Evolutionary conservation across 2,113 vertebrate genomes (phyloP).

Genomic region (Lagopus muta): DNA sequence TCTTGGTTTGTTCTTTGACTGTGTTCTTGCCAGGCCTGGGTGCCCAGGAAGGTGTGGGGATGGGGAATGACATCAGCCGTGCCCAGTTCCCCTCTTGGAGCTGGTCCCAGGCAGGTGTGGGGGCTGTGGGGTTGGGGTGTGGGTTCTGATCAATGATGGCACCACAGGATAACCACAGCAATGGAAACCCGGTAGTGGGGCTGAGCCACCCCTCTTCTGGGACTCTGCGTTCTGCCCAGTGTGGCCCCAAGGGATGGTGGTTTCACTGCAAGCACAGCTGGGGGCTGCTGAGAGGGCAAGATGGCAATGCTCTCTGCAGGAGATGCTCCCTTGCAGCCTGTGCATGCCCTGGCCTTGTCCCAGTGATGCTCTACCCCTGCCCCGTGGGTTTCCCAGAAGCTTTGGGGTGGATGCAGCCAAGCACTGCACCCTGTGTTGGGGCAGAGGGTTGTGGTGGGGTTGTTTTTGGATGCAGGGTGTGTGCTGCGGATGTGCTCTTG

Average conservation of each 20-base stretch:
- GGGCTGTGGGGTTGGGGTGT: not conserved
- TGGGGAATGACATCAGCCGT: not conserved
- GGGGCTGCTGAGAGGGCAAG: not conserved
- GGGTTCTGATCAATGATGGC: not conserved
- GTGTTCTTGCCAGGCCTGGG: not conserved
- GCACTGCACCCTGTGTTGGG: not conserved
- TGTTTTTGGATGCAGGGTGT: not conserved
- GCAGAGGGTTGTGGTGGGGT: not conserved
- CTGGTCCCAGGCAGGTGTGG: not conserved
- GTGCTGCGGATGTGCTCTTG: conserved; percentile 49
- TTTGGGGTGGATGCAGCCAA: not conserved
- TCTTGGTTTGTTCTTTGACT: not conserved
- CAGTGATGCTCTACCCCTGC: not conserved
- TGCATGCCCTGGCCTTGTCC: rapidly evolving
- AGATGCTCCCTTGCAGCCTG: not conserved
- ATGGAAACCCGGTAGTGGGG: rapidly evolving
- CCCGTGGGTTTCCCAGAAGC: rapidly evolving
- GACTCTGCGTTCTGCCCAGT: not conserved
- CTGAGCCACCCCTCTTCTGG: no score
- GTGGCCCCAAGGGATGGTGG: no score
- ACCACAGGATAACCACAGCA: rapidly evolving
- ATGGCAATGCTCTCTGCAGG: no score
- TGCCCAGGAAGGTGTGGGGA: not conserved
- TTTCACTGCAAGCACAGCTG: not conserved
- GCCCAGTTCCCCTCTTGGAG: not conserved